Conservation (phyloP, 92 coral and sea anemone genomes). For the Bergia sp. region DNA sequence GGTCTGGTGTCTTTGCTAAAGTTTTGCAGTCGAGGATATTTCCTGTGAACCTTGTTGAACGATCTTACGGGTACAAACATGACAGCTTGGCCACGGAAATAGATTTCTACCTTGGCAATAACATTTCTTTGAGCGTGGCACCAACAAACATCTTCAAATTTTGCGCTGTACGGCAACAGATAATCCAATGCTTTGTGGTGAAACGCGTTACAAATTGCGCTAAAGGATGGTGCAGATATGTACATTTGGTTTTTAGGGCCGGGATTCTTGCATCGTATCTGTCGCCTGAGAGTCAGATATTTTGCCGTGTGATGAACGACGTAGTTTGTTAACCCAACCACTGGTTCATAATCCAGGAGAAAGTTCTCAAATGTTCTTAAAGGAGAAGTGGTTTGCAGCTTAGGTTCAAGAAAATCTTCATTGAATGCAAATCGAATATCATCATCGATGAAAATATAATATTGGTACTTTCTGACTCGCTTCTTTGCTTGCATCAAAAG, state of each 20-base stretch:
- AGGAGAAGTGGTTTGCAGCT: too few relatives aligned
- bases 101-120: background rate
- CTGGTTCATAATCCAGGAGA: conserved; percentile 28
- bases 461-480: conserved; percentile 14
- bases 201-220: conserved; percentile 49
- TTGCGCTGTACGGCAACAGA: conserved; percentile 21
- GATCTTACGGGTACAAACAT: conserved; percentile 12
- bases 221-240: conserved; percentile 37
- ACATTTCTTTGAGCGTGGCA: conserved; percentile 51
- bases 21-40: conserved; percentile 33
- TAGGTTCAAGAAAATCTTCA: background rate
- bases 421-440: conserved; percentile 32
- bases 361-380: too few relatives aligned
- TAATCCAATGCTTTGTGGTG: conserved; percentile 35
- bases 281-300: background rate
- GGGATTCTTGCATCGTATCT: background rate
- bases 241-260: background rate
- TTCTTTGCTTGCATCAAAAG: conserved; percentile 32
- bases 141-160: conserved; percentile 33
- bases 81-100: conserved; percentile 19
- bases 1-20: too few relatives aligned
- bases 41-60: conserved; percentile 16
- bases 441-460: conserved; percentile 37
- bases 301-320: background rate
- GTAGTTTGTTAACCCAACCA: conserved; percentile 45